Evolutionary conservation across 2,888 invertebrate species (phyloP).

Genomic region (Apamea epomidion): DNA sequence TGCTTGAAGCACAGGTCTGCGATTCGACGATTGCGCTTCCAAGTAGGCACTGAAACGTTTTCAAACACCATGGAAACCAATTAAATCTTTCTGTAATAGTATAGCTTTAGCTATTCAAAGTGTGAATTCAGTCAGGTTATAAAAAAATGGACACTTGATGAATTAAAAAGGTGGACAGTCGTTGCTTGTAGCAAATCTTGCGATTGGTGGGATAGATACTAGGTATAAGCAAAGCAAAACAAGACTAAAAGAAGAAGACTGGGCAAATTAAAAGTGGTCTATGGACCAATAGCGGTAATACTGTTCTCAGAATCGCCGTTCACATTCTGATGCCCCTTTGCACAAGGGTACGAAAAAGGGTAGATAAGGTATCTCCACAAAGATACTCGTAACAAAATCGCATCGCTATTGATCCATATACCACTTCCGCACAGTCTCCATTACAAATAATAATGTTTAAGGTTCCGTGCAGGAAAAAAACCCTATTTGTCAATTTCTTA

Average conservation of each 20-base stretch:
- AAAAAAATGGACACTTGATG: neutral
- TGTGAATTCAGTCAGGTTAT: neutral
- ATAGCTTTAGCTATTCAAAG: neutral
- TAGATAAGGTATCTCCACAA: neutral
- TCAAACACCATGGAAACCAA: neutral
- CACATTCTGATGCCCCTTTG: neutral
- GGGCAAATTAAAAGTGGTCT: neutral
- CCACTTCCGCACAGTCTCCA: neutral
- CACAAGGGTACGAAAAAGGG: neutral
- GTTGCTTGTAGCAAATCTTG: neutral
- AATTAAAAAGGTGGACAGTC: neutral
- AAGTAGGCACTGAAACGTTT: constrained; percentile 57
- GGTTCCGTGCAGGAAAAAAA: too few species aligned
- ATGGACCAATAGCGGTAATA: neutral
- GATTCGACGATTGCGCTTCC: constrained; percentile 65
- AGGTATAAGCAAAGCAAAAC: neutral
- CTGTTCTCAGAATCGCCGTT: neutral
- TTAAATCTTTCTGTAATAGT: neutral
- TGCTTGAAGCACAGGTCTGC: constrained; percentile 65
- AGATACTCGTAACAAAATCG: neutral
- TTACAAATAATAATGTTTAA: neutral
- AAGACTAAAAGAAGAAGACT: neutral
- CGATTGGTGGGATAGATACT: neutral
- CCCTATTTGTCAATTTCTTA: too few species aligned
- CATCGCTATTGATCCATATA: neutral